Percentiles rank a stretch among this genome's conserved stretches.
Conservation (phyloP, 2,113 vertebrate genomes). For the Trogon surrucura region DNA sequence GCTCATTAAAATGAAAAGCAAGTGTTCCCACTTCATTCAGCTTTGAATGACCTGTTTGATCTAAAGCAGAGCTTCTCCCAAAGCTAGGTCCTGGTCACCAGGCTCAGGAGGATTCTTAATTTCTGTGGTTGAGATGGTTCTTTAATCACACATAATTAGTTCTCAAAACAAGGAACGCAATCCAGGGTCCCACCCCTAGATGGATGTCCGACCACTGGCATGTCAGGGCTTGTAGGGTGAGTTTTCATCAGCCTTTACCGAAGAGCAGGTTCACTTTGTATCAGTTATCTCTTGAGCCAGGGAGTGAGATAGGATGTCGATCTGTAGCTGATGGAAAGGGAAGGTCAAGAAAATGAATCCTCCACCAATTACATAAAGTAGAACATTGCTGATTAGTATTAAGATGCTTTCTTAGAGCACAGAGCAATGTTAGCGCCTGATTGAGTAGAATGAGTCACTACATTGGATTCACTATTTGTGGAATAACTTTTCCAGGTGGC, state of each 20-base stretch:
- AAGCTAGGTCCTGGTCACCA: not conserved
- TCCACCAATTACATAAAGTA: not conserved
- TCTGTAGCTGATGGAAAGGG: not conserved
- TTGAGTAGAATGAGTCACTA: not conserved
- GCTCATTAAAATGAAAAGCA: conserved; percentile 46
- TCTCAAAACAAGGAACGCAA: not conserved
- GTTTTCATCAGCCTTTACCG: not conserved
- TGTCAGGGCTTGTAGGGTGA: not conserved
- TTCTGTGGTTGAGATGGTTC: not conserved
- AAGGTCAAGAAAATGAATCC: not conserved
- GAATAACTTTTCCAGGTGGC: not conserved
- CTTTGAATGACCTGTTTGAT: conserved; percentile 2
- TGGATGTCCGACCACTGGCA: not conserved
- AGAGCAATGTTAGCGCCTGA: not conserved
- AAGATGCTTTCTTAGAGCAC: not conserved
- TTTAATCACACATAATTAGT: not conserved
- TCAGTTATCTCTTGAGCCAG: not conserved
- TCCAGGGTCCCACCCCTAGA: not conserved
- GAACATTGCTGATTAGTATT: not conserved
- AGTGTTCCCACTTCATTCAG: conserved; percentile 37
- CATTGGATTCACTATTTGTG: not conserved
- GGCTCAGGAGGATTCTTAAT: not conserved
- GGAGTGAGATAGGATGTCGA: not conserved
- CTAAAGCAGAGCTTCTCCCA: conserved; percentile 15
- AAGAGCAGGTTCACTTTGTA: not conserved